A percentile compares a stretch with the other conserved stretches of the same genome.
These are phyloP conservation scores for Xestia rhomboidea DNA, from an alignment of 2,888 invertebrate genomes.

Conservation along the genomic window DNA sequence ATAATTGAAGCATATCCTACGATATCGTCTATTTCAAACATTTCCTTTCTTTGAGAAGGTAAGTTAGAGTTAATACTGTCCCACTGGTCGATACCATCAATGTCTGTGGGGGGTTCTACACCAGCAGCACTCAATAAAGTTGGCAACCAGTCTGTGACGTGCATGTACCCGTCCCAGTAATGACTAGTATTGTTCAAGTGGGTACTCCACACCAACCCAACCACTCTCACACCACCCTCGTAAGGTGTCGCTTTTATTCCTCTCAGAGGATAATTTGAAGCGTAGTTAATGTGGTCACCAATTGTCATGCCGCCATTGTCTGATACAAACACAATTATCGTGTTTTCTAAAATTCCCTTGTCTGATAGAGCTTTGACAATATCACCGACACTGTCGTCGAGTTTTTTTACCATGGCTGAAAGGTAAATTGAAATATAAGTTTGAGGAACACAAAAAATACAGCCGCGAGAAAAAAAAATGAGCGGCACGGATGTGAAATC, in stretches of 20 bases:
- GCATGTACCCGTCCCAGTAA: constrained; percentile 91
- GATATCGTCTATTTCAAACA: constrained; percentile 84
- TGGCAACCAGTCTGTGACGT: constrained; percentile 95
- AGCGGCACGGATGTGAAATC: background rate
- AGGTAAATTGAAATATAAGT: constrained; percentile 53
- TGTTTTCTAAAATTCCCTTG: constrained; percentile 93
- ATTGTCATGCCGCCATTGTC: constrained; percentile 96
- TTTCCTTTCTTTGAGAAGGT: constrained; percentile 74
- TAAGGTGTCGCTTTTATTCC: constrained; percentile 94
- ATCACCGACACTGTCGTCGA: constrained; percentile 96
- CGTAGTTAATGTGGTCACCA: constrained; percentile 93
- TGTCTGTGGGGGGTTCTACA: constrained; percentile 70
- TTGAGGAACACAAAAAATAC: background rate
- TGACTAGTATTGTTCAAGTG: constrained; percentile 81
- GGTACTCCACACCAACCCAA: constrained; percentile 93
- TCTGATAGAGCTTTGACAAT: constrained; percentile 92
- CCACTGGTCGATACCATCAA: constrained; percentile 85
- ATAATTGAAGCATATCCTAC: constrained; percentile 77
- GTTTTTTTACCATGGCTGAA: constrained; percentile 95
- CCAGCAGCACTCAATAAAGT: constrained; percentile 90
- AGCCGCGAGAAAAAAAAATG: no score
- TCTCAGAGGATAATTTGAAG: constrained; percentile 95
- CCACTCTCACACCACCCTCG: constrained; percentile 95
- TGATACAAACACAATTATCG: constrained; percentile 95
- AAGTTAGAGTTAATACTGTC: constrained; percentile 76